Evolutionary conservation across 2,888 invertebrate species (phyloP).

Genomic region (Dryocosmus kuriphilus): DNA sequence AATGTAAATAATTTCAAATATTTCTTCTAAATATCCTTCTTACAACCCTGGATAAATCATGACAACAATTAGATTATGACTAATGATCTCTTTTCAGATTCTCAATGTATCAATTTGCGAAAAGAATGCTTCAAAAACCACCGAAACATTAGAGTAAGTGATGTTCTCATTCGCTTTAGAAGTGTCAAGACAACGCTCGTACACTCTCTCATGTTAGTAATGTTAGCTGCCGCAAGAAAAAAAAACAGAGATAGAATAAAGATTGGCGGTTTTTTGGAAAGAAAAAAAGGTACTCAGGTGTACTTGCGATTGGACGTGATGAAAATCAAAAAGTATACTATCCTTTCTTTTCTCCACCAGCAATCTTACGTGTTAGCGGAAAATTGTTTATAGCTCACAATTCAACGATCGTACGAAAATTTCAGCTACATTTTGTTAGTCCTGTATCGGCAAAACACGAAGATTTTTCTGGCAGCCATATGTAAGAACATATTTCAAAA

Average conservation of each 20-base stretch:
- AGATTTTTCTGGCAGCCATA: conserved; percentile 38
- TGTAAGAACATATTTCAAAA: conserved; percentile 42
- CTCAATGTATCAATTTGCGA: not conserved
- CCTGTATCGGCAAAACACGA: conserved; percentile 31
- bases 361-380: conserved; percentile 24
- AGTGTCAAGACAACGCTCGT: conserved; percentile 46
- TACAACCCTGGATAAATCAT: conserved; percentile 4
- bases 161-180: conserved; percentile 57
- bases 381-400: conserved; percentile 33
- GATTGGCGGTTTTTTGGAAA: conserved; percentile 42
- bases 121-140: conserved; percentile 45
- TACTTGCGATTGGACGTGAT: not conserved
- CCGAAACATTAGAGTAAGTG: conserved; percentile 76
- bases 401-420: conserved; percentile 2
- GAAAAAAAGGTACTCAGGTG: conserved; percentile 43
- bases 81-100: not conserved
- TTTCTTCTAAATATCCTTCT: not conserved
- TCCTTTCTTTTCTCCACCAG: conserved; percentile 11
- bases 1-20: not conserved
- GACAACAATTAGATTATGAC: not conserved
- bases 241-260: conserved; percentile 48
- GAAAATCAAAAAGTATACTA: conserved; percentile 14
- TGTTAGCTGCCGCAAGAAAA: conserved; percentile 61
- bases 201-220: conserved; percentile 62
- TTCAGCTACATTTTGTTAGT: conserved; percentile 28